Percentiles rank a stretch among this genome's conserved stretches.
Evolutionary conservation across 2,888 invertebrate species (phyloP).

Genomic region (Eupelmus urozonus): DNA sequence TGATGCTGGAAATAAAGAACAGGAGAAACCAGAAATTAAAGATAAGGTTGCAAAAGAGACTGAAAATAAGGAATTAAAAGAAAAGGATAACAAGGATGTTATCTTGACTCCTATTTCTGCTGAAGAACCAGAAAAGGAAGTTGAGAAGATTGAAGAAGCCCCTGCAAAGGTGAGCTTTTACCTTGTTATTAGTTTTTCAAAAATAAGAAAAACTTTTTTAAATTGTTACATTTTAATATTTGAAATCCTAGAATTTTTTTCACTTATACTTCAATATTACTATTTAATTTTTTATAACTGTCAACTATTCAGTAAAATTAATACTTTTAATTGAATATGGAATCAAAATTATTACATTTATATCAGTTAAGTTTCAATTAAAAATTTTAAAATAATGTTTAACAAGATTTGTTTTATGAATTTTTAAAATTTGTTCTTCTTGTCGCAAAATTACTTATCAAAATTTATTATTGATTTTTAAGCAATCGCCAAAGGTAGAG

Average conservation of each 20-base stretch:
- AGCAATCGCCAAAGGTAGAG: conserved; percentile 64
- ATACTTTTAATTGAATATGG: too few species aligned
- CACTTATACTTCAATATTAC: too few species aligned
- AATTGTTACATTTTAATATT: too few species aligned
- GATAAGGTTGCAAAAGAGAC: conserved; percentile 79
- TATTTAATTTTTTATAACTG: too few species aligned
- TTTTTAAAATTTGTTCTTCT: not conserved
- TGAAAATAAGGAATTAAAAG: conserved; percentile 78
- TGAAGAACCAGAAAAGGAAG: conserved; percentile 66
- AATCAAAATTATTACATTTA: not conserved
- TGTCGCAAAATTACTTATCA: not conserved
- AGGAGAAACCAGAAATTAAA: conserved; percentile 76
- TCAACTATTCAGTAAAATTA: too few species aligned
- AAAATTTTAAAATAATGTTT: too few species aligned
- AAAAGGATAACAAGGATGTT: conserved; percentile 75
- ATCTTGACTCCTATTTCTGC: conserved; percentile 71
- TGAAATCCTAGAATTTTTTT: too few species aligned
- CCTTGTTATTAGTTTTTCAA: conserved; percentile 28
- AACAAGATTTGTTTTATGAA: too few species aligned
- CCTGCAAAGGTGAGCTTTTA: conserved; percentile 52
- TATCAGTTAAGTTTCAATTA: too few species aligned
- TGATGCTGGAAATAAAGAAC: conserved; percentile 73
- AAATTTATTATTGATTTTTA: not conserved
- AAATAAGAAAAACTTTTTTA: too few species aligned
- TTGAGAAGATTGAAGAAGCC: conserved; percentile 66